Evolutionary conservation across 2,888 invertebrate genomes (phyloP).

Genomic region (Harpalus rufipes): DNA sequence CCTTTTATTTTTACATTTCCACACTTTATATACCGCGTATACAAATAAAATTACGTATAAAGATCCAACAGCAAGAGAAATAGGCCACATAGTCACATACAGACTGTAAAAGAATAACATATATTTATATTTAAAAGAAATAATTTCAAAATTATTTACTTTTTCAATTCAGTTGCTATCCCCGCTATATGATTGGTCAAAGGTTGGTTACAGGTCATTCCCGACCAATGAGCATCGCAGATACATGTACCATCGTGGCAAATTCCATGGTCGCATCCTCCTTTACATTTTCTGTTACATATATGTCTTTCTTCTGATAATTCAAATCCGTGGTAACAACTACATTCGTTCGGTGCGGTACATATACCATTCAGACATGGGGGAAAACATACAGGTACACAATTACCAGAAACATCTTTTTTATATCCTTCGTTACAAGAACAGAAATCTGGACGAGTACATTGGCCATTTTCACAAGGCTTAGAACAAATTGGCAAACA

Average conservation of each 20-base stretch:
- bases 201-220: slow-evolving; percentile 57
- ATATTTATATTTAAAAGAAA: background rate
- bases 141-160: background rate
- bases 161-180: slow-evolving; percentile 12
- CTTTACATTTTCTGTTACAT: slow-evolving; percentile 59
- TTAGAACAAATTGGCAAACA: slow-evolving; percentile 77
- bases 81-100: slow-evolving; percentile 3
- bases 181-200: slow-evolving; percentile 23
- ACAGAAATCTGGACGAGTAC: slow-evolving; percentile 86
- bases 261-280: slow-evolving; percentile 66
- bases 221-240: slow-evolving; percentile 66
- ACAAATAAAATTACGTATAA: slow-evolving; percentile 17
- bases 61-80: slow-evolving; percentile 16
- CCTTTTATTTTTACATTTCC: slow-evolving; percentile 20
- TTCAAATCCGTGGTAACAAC: slow-evolving; percentile 82
- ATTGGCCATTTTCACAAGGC: slow-evolving; percentile 85
- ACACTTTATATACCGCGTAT: slow-evolving; percentile 9
- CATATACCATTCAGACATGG: slow-evolving; percentile 82
- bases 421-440: slow-evolving; percentile 85
- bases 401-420: slow-evolving; percentile 78
- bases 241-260: slow-evolving; percentile 65
- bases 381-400: slow-evolving; percentile 75
- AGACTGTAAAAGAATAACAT: slow-evolving; percentile 9
- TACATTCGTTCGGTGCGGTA: slow-evolving; percentile 79
- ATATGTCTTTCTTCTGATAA: background rate